A percentile compares a stretch with the other conserved stretches of the same genome.
Evolutionary conservation across 2,888 invertebrate genomes (phyloP).

Genomic region (Eurytoma californica): DNA sequence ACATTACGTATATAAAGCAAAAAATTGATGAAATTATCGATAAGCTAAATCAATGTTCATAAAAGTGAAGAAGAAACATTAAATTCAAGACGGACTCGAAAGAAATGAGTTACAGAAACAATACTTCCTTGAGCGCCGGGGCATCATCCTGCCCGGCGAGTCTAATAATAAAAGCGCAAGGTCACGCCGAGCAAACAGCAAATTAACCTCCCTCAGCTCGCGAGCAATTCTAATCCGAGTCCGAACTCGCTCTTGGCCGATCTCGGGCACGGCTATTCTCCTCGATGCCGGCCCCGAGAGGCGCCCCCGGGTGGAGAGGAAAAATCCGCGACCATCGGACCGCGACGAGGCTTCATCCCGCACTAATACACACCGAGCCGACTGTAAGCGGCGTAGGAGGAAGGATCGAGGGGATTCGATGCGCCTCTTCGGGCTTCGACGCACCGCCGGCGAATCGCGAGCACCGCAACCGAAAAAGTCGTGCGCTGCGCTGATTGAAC

Average conservation of each 20-base stretch:
- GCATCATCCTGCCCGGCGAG: slow-evolving; percentile 8
- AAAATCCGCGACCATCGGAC: slow-evolving; percentile 24
- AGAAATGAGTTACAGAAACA: no score
- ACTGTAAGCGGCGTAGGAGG: no score
- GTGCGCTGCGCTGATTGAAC: no score
- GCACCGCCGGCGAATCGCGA: no score
- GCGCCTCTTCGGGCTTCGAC: no score
- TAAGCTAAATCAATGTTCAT: no score
- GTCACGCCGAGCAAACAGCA: slow-evolving; percentile 35
- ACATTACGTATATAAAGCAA: background rate
- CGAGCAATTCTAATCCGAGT: slow-evolving; percentile 38
- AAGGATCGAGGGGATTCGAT: no score
- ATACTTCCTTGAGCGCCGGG: background rate
- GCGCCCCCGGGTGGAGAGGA: background rate
- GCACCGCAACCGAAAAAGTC: no score
- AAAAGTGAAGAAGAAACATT: no score
- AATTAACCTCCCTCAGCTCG: slow-evolving; percentile 28
- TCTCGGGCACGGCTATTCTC: no score
- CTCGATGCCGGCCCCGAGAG: no score
- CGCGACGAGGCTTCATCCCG: slow-evolving; percentile 14
- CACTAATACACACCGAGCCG: background rate
- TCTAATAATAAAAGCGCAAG: slow-evolving; percentile 48
- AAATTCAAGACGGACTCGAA: no score
- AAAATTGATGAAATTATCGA: background rate
- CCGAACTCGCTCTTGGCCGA: background rate